Conservation (phyloP, 2,113 vertebrate species). For the Misgurnus anguillicaudatus region DNA sequence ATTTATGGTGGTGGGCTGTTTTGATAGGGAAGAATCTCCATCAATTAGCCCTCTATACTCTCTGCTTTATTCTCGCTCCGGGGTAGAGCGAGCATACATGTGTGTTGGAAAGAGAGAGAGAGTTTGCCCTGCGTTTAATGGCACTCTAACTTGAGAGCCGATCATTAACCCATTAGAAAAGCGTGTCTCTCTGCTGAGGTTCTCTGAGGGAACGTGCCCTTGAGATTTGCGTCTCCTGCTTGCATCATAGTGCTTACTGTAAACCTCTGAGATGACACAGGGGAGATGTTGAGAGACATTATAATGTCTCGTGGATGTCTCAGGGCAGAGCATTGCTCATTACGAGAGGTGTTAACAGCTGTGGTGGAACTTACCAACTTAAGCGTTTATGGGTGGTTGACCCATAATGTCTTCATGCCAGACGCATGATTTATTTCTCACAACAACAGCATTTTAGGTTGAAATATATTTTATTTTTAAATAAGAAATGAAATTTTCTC, state of each 20-base stretch:
- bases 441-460: no score
- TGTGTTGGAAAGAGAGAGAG: slow-evolving; percentile 38
- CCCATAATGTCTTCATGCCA: no score
- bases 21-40: slow-evolving; percentile 52
- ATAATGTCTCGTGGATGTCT: slow-evolving; percentile 10
- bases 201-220: slow-evolving; percentile 24
- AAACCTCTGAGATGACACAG: slow-evolving; percentile 23
- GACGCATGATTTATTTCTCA: no score
- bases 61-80: slow-evolving; percentile 22
- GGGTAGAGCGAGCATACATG: slow-evolving; percentile 27
- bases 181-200: slow-evolving; percentile 50
- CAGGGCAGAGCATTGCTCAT: slow-evolving; percentile 2
- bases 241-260: slow-evolving; percentile 45
- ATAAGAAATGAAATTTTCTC: no score
- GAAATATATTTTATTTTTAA: no score
- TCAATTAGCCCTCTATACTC: slow-evolving; percentile 51
- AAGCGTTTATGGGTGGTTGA: background rate
- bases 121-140: slow-evolving; percentile 55
- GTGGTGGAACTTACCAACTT: background rate
- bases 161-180: slow-evolving; percentile 62
- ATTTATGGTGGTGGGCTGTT: slow-evolving; percentile 53
- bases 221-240: slow-evolving; percentile 32
- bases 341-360: slow-evolving; percentile 33
- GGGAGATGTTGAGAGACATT: slow-evolving; percentile 38
- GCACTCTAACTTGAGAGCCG: slow-evolving; percentile 56